Conservation (phyloP, 2,888 invertebrate species). For the Cylindroiulus punctatus region DNA sequence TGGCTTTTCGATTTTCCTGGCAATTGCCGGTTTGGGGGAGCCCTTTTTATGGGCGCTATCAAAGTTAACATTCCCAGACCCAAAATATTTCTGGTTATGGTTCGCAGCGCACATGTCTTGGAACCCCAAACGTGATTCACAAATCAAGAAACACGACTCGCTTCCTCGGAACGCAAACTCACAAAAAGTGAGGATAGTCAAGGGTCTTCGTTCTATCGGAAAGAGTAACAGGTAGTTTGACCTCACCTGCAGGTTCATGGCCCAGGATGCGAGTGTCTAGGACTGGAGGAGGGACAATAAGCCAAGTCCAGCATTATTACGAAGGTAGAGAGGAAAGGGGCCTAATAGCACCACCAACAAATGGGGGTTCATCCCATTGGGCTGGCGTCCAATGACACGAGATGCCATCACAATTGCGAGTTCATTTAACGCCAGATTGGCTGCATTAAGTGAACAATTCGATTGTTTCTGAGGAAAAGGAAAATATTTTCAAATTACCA, state of each 20-base stretch:
- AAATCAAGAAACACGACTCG: not conserved
- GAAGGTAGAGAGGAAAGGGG: not conserved
- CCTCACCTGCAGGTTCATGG: constrained; percentile 47
- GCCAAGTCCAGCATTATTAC: not conserved
- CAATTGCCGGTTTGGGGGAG: no score
- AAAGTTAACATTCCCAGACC: no score
- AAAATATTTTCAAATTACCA: no score
- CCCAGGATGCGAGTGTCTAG: constrained; percentile 23
- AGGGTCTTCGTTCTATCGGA: constrained; percentile 32
- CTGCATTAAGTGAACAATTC: not conserved
- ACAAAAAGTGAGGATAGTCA: not conserved
- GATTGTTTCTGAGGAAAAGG: not conserved
- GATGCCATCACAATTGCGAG: not conserved
- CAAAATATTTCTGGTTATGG: no score
- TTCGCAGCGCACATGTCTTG: no score
- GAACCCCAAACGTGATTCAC: no score
- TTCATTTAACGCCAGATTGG: not conserved
- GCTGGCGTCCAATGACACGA: not conserved
- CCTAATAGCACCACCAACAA: not conserved
- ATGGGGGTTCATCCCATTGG: not conserved
- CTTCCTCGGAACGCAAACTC: not conserved
- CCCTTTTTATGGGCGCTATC: no score
- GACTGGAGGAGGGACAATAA: not conserved
- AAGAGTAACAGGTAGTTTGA: constrained; percentile 45
- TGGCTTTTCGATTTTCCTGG: no score